Conservation (phyloP, 2,888 invertebrate genomes). For the Agapostemon virescens region DNA sequence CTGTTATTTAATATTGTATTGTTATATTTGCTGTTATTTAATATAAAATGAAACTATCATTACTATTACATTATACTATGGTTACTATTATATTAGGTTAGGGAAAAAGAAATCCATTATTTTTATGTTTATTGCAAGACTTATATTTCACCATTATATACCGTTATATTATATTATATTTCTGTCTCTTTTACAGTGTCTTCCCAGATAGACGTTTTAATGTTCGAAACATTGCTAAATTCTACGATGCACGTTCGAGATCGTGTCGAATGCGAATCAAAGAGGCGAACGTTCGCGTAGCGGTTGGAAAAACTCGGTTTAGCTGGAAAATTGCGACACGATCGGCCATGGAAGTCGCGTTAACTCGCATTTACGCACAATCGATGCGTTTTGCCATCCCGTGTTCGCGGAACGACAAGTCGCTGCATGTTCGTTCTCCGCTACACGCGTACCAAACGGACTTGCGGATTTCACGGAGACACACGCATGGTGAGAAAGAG, state of each 20-base stretch:
- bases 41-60: too few species aligned
- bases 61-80: too few species aligned
- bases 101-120: too few species aligned
- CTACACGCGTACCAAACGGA: slow-evolving; percentile 34
- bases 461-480: slow-evolving; percentile 37
- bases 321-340: slow-evolving; percentile 57
- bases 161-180: too few species aligned
- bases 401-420: slow-evolving; percentile 27
- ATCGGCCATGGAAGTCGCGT: slow-evolving; percentile 56
- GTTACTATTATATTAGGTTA: too few species aligned
- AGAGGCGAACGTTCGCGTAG: background rate
- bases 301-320: slow-evolving; percentile 36
- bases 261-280: slow-evolving; percentile 10
- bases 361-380: slow-evolving; percentile 67
- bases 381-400: slow-evolving; percentile 68
- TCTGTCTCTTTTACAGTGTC: background rate
- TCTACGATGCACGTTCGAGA: background rate
- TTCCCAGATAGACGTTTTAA: background rate
- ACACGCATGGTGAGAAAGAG: slow-evolving; percentile 16
- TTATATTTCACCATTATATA: too few species aligned
- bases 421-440: slow-evolving; percentile 15
- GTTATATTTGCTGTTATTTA: too few species aligned
- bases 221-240: background rate
- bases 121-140: too few species aligned
- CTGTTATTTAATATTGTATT: too few species aligned